Evolutionary conservation across 2,113 vertebrate genomes (phyloP).

Genomic region (Sisor rabdophorus): DNA sequence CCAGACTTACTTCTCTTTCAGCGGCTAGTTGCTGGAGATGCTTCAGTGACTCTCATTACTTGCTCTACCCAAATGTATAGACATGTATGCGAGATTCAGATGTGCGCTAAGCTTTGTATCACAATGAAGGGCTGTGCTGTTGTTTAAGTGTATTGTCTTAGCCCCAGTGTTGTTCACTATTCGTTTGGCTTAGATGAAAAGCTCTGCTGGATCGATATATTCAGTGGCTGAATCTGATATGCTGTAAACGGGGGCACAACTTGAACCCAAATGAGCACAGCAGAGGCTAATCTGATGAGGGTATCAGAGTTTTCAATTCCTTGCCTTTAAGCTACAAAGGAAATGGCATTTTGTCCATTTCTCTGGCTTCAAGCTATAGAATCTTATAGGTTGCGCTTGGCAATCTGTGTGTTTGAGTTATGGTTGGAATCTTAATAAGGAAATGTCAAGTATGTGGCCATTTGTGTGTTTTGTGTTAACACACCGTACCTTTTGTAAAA

Average conservation of each 20-base stretch:
- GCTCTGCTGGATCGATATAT: background rate
- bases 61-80: constrained; percentile 47
- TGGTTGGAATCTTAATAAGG: background rate
- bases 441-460: background rate
- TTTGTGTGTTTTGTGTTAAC: too few species aligned
- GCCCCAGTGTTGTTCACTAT: background rate
- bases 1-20: background rate
- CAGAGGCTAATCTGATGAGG: background rate
- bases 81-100: background rate
- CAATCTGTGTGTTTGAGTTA: background rate
- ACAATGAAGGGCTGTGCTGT: background rate
- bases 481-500: too few species aligned
- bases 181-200: background rate
- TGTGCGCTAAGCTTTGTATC: background rate
- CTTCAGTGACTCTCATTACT: constrained; percentile 55
- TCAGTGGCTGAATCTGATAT: background rate
- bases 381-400: background rate
- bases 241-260: background rate
- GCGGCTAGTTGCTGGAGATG: constrained; percentile 58
- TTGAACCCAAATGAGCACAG: background rate
- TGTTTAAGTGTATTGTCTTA: background rate
- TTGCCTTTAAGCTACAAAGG: background rate
- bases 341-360: background rate
- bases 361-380: background rate
- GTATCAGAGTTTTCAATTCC: background rate